phyloP scores from a whole-genome alignment of 1,140 invertebrate species.

The Zaprionus kolodkinae region DNA sequence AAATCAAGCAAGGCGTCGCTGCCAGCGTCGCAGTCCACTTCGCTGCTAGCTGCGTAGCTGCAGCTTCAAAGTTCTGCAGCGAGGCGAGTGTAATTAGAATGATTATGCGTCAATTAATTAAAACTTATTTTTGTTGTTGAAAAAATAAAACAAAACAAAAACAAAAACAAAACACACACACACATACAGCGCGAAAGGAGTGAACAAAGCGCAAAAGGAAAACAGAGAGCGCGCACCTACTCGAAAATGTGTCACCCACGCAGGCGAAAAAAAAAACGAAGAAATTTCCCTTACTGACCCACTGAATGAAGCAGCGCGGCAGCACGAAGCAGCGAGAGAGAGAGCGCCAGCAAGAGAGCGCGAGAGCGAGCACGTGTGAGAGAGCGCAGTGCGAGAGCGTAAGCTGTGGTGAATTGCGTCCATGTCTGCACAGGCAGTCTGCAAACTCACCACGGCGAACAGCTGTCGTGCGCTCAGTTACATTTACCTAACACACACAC shows the following conservation, averaged over 20 bases:
- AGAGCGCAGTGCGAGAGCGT: slow-evolving; percentile 20
- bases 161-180: slow-evolving; percentile 44
- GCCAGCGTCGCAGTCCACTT: no score
- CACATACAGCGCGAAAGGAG: background rate
- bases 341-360: slow-evolving; percentile 11
- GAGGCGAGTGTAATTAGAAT: slow-evolving; percentile 53
- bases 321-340: slow-evolving; percentile 24
- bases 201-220: background rate
- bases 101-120: slow-evolving; percentile 76
- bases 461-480: slow-evolving; percentile 65
- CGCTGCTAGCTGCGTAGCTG: slow-evolving; percentile 31
- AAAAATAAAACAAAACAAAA: slow-evolving; percentile 41
- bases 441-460: slow-evolving; percentile 59
- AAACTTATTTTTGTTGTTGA: slow-evolving; percentile 64
- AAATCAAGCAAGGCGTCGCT: slow-evolving; percentile 5
- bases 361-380: slow-evolving; percentile 1
- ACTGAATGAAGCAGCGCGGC: slow-evolving; percentile 23
- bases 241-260: slow-evolving; percentile 50
- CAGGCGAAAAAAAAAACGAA: slow-evolving; percentile 14
- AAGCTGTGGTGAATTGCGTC: slow-evolving; percentile 50
- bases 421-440: slow-evolving; percentile 56
- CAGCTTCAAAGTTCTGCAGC: slow-evolving; percentile 33
- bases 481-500: slow-evolving; percentile 45
- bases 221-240: slow-evolving; percentile 30
- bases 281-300: slow-evolving; percentile 60